Percentiles rank a stretch among this genome's conserved stretches.
Conservation (phyloP, 1,140 invertebrate species). For the Calycopis cecrops region DNA sequence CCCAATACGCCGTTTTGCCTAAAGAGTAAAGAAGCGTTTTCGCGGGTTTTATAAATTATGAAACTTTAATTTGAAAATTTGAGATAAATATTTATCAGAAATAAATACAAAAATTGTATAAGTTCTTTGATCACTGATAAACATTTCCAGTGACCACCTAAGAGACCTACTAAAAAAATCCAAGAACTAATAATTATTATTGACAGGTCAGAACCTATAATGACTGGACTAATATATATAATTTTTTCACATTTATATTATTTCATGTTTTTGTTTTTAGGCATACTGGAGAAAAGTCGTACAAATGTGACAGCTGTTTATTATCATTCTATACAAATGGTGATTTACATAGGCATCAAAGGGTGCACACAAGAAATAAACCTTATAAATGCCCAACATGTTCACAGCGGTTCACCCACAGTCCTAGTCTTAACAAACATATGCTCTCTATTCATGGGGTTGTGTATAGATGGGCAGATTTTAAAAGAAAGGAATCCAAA, state of each 20-base stretch:
- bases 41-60: too few species aligned
- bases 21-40: too few species aligned
- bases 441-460: conserved; percentile 60
- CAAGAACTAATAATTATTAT: too few species aligned
- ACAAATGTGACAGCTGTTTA: conserved; percentile 60
- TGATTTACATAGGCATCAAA: conserved; percentile 61
- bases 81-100: too few species aligned
- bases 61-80: too few species aligned
- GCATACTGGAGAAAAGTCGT: conserved; percentile 62
- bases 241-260: not conserved
- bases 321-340: conserved; percentile 57
- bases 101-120: too few species aligned
- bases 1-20: too few species aligned
- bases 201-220: too few species aligned
- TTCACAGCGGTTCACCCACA: conserved; percentile 68
- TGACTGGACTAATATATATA: too few species aligned
- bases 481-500: conserved; percentile 37
- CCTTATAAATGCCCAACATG: conserved; percentile 76
- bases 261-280: conserved; percentile 33
- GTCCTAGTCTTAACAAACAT: conserved; percentile 67
- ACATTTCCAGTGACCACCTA: too few species aligned
- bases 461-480: conserved; percentile 57
- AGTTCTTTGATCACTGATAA: too few species aligned
- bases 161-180: too few species aligned
- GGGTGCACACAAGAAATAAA: conserved; percentile 76